phyloP scores from a whole-genome alignment of 1,140 invertebrate genomes.

The Pygmarrhopalites habei region DNA sequence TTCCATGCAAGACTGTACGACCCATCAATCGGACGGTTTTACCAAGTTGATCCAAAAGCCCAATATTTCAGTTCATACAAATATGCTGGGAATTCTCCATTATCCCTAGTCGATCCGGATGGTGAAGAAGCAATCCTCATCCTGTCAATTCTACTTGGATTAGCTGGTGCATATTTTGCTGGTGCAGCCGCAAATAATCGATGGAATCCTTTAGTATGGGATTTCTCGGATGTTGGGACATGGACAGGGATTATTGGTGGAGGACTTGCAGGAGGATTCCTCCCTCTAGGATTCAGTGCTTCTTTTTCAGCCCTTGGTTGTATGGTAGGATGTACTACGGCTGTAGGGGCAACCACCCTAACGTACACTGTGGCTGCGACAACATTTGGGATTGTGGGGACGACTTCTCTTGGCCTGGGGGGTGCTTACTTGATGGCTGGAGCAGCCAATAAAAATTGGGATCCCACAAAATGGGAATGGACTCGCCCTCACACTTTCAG shows the following conservation, averaged over 20 bases:
- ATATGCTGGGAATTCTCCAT: constrained; percentile 23
- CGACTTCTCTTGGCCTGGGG: constrained; percentile 11
- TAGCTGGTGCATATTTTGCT: constrained; percentile 8
- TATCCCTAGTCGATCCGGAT: constrained; percentile 26
- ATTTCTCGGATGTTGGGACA: background rate
- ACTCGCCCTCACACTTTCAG: constrained; percentile 4
- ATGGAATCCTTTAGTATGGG: constrained; percentile 14
- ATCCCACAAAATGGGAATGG: constrained; percentile 13
- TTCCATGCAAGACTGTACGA: constrained; percentile 23
- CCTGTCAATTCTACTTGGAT: background rate
- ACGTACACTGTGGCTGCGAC: too few relatives aligned
- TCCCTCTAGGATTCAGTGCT: constrained; percentile 12
- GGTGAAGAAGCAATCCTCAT: constrained; percentile 8
- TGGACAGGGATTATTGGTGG: constrained; percentile 14
- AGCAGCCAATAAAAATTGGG: constrained; percentile 4
- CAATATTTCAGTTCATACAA: constrained; percentile 28
- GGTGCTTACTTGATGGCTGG: constrained; percentile 8
- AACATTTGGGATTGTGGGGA: constrained; percentile 10
- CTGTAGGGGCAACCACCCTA: too few relatives aligned
- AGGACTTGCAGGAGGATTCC: background rate
- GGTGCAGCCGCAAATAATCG: constrained; percentile 14
- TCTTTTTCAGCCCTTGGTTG: too few relatives aligned
- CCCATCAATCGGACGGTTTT: constrained; percentile 20
- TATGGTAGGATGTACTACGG: too few relatives aligned
- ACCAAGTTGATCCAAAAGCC: constrained; percentile 15